Base-by-base conservation (phyloP, 2,888 invertebrate species). In the Serrognathus titanus region DNA sequence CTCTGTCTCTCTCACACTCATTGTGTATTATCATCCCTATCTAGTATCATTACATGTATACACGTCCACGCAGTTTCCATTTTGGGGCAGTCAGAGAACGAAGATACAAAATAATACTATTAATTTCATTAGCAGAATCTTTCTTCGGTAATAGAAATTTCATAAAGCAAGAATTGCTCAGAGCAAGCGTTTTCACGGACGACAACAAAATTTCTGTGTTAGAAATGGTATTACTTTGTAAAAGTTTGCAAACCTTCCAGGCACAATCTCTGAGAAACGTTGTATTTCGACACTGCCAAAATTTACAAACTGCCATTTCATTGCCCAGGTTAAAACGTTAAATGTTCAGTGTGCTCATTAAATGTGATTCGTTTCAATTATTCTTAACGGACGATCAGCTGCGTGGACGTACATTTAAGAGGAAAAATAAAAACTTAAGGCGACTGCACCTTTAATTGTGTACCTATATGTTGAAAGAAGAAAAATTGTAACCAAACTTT, bases 271-370 rank as follows among this genome's bases (percentile, higher is more conserved):
- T 31, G 24, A 35, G 9, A 13, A 31, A 36, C 35, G 31, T 31
- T 53, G 40, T 38, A 53, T 62, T 53, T 59, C 53, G 58, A 64
- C 76, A 77, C 77, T 77, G 77, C 77, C 77, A 76, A 75, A 69
- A 70, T 71, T 65, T 71, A 73, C 71, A 73, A 72, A 76, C 75
- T 76, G 75, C 75, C 75, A 76, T 55, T 60, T 48, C 48, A 48
- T 43, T 35, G 43, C 48, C 37, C 54, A 39, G 48, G 37, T 31
- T 54, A 48, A 40, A 41, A 37, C 24, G 24, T 31, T 31, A 31
- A 2, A 49, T 39, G 37, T 45, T 45, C 37, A 49, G 43, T 43
- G 39, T 47, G 45, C 45, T 50, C 50, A 50, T 50, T 49, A 51
- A 40, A 51, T 10, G 31, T 51, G 20, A 41, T 40, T 43, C 43